Percentiles rank a stretch among this genome's conserved stretches.
Evolutionary conservation across 1,140 invertebrate species (phyloP).

Genomic region (Ceratina australensis): DNA sequence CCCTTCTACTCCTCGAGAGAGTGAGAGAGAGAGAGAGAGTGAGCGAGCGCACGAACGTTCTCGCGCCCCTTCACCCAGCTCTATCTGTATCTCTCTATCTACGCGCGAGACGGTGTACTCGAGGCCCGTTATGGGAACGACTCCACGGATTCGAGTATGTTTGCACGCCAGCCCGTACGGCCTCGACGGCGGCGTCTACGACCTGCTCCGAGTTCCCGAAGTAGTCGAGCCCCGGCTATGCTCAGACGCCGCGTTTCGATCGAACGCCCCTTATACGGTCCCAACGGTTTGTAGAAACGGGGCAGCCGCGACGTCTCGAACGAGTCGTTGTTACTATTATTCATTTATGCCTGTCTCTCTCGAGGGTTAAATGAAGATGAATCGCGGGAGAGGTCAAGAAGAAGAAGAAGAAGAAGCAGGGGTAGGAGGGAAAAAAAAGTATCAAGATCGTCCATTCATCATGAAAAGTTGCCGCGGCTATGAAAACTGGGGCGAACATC

Average conservation of each 20-base stretch:
- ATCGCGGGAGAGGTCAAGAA: too few species aligned
- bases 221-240: neutral
- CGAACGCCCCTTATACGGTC: too few species aligned
- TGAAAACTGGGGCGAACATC: too few species aligned
- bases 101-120: conserved; percentile 35
- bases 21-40: too few species aligned
- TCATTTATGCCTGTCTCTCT: too few species aligned
- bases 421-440: too few species aligned
- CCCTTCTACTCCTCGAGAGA: neutral
- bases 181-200: conserved; percentile 19
- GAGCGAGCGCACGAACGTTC: conserved; percentile 21
- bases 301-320: too few species aligned
- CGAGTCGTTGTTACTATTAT: too few species aligned
- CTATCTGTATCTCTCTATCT: conserved; percentile 44
- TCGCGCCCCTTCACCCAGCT: conserved; percentile 48
- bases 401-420: too few species aligned
- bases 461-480: neutral
- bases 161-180: conserved; percentile 25
- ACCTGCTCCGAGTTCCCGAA: conserved; percentile 23
- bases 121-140: conserved; percentile 48
- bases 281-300: too few species aligned
- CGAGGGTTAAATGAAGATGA: too few species aligned
- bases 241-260: neutral
- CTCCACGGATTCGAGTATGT: conserved; percentile 34
- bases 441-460: too few species aligned